These are phyloP conservation scores for Lasioglossum pauxillum DNA, from an alignment of 2,888 invertebrate genomes.

Conservation along the genomic window DNA sequence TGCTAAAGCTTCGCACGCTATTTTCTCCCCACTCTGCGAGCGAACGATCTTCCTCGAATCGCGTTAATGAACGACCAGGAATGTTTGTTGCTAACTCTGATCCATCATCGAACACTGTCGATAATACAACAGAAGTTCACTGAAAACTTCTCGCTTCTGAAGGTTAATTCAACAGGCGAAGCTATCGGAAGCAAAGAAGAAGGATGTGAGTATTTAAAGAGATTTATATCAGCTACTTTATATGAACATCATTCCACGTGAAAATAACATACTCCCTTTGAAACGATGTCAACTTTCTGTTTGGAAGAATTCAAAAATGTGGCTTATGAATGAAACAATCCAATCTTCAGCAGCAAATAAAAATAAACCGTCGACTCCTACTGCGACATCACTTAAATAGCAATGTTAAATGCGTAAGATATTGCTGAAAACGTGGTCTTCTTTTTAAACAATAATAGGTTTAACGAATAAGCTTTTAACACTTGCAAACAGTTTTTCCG, in stretches of 20 bases:
- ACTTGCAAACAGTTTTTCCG: background rate
- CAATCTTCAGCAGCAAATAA: background rate
- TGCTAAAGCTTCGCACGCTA: slow-evolving; percentile 50
- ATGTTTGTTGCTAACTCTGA: slow-evolving; percentile 30
- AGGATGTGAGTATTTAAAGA: background rate
- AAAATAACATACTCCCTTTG: background rate
- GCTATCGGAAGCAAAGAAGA: background rate
- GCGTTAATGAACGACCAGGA: background rate
- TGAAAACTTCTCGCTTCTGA: background rate
- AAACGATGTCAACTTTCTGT: background rate
- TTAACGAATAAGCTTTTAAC: background rate
- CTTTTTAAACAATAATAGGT: background rate
- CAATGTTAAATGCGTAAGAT: background rate
- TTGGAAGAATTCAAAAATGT: background rate
- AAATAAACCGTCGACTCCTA: background rate
- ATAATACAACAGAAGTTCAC: background rate
- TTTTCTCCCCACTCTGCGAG: background rate
- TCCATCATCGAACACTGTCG: background rate
- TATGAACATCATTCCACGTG: background rate
- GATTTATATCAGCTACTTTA: background rate
- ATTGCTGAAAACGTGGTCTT: background rate
- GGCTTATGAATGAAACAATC: background rate
- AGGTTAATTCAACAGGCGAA: background rate
- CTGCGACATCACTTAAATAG: background rate
- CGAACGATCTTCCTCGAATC: slow-evolving; percentile 13